Conservation (phyloP, 2,113 vertebrate species). For the Merops nubicus region DNA sequence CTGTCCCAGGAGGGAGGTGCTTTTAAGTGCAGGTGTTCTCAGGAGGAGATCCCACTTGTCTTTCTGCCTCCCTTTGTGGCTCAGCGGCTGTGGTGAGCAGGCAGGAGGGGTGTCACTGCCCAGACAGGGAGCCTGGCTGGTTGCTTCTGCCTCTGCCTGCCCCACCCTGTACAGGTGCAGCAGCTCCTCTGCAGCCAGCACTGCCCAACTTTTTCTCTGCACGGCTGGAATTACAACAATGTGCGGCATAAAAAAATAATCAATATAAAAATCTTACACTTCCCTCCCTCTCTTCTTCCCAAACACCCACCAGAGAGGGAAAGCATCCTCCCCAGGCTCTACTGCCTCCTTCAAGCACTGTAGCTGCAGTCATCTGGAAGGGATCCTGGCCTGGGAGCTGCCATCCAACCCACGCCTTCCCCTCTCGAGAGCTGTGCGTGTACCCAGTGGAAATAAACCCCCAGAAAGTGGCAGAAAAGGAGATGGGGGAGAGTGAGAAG, state of each 20-base stretch:
- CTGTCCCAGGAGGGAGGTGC: slow-evolving; percentile 5
- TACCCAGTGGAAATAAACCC: neutral
- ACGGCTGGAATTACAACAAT: neutral
- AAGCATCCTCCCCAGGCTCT: neutral
- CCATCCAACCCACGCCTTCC: neutral
- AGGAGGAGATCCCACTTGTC: neutral
- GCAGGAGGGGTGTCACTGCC: slow-evolving; percentile 51
- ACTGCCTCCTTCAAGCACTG: fast-evolving
- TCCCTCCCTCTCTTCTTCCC: neutral
- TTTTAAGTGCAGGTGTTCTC: slow-evolving; percentile 29
- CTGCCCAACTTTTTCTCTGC: neutral
- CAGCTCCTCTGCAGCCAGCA: neutral
- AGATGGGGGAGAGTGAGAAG: neutral
- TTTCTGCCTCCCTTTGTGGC: slow-evolving; percentile 8
- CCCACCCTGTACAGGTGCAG: slow-evolving; percentile 59
- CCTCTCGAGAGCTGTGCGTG: neutral
- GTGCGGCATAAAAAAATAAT: neutral
- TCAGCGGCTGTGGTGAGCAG: neutral
- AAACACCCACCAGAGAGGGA: neutral
- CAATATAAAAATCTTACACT: neutral
- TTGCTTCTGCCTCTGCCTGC: slow-evolving; percentile 57
- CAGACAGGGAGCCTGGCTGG: slow-evolving; percentile 1
- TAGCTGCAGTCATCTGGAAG: neutral
- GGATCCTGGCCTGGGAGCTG: neutral
- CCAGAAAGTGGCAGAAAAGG: neutral